phyloP scores from a whole-genome alignment of 37 sponge, comb jelly and placozoan genomes.

The Haliclona indistincta region DNA sequence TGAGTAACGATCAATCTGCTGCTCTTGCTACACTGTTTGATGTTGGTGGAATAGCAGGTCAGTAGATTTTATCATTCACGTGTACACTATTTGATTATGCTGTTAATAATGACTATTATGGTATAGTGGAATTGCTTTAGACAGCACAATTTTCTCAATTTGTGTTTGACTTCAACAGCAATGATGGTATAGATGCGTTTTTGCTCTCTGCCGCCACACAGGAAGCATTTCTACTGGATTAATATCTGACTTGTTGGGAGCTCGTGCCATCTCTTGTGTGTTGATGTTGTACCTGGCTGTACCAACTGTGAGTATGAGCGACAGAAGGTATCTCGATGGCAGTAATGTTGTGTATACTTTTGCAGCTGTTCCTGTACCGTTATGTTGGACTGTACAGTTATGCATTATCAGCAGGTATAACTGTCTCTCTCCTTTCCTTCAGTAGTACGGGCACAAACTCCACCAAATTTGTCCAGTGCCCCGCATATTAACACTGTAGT shows the following conservation, averaged over 20 bases:
- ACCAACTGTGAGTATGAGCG: not conserved
- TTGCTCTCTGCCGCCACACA: too few relatives aligned
- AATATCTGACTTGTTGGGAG: not conserved
- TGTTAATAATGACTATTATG: not conserved
- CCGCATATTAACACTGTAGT: too few relatives aligned
- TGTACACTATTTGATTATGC: not conserved
- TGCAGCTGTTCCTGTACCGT: constrained; percentile 8
- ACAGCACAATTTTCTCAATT: too few relatives aligned
- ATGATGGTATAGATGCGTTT: not conserved
- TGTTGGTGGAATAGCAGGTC: constrained; percentile 7
- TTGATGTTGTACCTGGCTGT: not conserved
- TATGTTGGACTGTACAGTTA: not conserved
- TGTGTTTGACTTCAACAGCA: too few relatives aligned
- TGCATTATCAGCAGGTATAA: not conserved
- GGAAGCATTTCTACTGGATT: not conserved
- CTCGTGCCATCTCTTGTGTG: not conserved
- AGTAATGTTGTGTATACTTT: not conserved
- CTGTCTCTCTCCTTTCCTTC: too few relatives aligned
- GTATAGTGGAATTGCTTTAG: too few relatives aligned
- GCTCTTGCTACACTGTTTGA: not conserved
- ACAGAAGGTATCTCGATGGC: too few relatives aligned
- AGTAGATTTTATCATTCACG: not conserved
- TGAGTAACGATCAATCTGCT: not conserved
- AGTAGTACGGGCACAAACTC: too few relatives aligned
- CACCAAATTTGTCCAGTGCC: too few relatives aligned